phyloP scores from a whole-genome alignment of 2,113 vertebrate species.

The Arenaria interpres region DNA sequence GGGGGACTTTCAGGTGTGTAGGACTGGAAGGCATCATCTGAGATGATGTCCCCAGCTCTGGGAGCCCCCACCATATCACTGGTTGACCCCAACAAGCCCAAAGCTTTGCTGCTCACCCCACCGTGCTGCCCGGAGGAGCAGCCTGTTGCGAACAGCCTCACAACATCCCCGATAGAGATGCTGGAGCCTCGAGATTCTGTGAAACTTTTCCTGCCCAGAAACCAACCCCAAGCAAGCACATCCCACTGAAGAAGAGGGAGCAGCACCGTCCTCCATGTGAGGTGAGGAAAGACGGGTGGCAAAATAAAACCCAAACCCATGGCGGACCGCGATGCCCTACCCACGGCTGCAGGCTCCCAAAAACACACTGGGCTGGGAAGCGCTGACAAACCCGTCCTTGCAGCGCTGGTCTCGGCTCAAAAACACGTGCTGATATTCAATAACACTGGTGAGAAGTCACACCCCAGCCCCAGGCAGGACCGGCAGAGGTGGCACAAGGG shows the following conservation, averaged over 20 bases:
- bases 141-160: not conserved
- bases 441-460: not conserved
- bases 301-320: not conserved
- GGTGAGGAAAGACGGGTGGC: accelerated
- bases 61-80: not conserved
- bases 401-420: not conserved
- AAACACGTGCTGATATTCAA: accelerated
- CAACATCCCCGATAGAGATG: accelerated
- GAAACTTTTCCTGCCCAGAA: not conserved
- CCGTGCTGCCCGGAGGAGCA: not conserved
- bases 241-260: accelerated
- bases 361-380: accelerated
- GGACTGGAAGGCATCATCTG: not conserved
- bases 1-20: not conserved
- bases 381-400: accelerated
- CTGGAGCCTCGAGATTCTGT: accelerated
- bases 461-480: not conserved
- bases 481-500: not conserved
- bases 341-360: not conserved
- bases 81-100: too few relatives aligned
- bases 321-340: accelerated
- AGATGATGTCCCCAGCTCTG: not conserved
- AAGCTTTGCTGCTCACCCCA: not conserved
- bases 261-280: accelerated
- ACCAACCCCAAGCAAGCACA: not conserved